phyloP scores from a whole-genome alignment of 2,888 invertebrate species.

The Leucophora obtusa region DNA sequence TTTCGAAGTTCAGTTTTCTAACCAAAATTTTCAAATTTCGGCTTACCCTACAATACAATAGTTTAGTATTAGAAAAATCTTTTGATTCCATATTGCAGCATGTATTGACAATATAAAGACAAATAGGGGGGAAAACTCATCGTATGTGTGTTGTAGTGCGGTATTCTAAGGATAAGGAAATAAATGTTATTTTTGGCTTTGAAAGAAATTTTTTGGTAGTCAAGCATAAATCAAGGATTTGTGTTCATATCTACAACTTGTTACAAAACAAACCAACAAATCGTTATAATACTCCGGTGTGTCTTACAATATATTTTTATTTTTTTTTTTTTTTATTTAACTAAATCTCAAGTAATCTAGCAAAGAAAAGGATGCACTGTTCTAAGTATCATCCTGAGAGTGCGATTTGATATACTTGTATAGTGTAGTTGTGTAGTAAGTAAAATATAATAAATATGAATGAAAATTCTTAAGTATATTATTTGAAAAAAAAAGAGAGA shows the following conservation, averaged over 20 bases:
- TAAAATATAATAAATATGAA: conserved; percentile 56
- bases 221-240: conserved; percentile 63
- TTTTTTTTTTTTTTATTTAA: not conserved
- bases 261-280: conserved; percentile 44
- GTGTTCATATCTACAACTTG: conserved; percentile 28
- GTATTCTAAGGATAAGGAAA: conserved; percentile 57
- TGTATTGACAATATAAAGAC: conserved; percentile 60
- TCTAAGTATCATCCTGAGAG: not conserved
- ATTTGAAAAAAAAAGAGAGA: not conserved
- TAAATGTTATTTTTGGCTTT: conserved; percentile 42
- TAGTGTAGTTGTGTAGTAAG: not conserved
- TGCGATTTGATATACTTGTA: not conserved
- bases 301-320: conserved; percentile 49
- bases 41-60: too few relatives aligned
- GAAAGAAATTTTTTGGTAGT: conserved; percentile 47
- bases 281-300: conserved; percentile 62
- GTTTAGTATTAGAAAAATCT: not conserved
- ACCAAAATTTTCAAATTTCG: too few relatives aligned
- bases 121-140: conserved; percentile 45
- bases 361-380: not conserved
- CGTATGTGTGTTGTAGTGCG: conserved; percentile 3
- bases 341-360: conserved; percentile 29
- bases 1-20: too few relatives aligned
- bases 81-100: not conserved
- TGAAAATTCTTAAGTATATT: conserved; percentile 46